Conservation (phyloP, 1,140 invertebrate species). For the Brachionus koreanus region DNA sequence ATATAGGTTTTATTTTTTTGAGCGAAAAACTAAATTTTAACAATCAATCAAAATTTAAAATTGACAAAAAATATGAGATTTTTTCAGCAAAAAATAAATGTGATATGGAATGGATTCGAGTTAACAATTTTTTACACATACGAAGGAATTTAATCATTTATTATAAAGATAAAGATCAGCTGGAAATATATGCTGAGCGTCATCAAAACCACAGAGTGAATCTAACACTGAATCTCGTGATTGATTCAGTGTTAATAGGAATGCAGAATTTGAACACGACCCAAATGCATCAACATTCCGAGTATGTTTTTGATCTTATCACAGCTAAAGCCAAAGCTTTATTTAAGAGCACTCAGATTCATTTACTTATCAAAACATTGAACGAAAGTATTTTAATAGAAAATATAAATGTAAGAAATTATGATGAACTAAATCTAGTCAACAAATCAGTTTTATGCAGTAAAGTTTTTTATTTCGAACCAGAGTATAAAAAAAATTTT, state of each 20-base stretch:
- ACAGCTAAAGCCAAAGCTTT: not conserved
- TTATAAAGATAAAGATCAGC: not conserved
- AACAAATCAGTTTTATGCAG: conserved; percentile 8
- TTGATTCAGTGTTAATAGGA: not conserved
- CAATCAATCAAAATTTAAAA: not conserved
- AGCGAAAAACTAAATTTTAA: not conserved
- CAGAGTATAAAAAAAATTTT: not conserved
- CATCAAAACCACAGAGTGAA: not conserved
- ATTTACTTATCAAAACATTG: not conserved
- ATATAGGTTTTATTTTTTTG: not conserved
- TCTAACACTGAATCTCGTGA: not conserved
- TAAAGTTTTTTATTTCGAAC: not conserved
- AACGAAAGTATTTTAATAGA: not conserved
- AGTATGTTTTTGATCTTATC: not conserved
- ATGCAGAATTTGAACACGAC: not conserved
- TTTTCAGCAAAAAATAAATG: not conserved
- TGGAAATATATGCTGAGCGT: not conserved
- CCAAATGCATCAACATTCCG: not conserved
- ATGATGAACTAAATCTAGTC: not conserved
- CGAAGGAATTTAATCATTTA: not conserved
- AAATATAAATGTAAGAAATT: not conserved
- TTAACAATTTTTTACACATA: not conserved
- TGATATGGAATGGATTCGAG: not conserved
- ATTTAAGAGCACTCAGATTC: not conserved
- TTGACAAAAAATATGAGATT: not conserved